A percentile compares a stretch with the other conserved stretches of the same genome.
These are phyloP conservation scores for Oncorhynchus keta DNA, from an alignment of 2,113 vertebrate species.

Conservation along the genomic window DNA sequence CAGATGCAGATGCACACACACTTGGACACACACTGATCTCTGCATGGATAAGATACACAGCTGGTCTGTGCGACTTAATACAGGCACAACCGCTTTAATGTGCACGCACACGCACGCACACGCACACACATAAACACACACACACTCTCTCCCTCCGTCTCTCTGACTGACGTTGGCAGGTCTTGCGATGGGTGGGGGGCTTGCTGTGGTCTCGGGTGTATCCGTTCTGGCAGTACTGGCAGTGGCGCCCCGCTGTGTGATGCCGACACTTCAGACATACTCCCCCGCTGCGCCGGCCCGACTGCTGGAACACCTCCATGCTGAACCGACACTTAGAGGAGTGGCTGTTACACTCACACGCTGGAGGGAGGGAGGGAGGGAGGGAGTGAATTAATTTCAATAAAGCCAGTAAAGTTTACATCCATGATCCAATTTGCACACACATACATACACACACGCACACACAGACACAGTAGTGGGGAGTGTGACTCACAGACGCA, in stretches of 20 bases:
- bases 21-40: neutral
- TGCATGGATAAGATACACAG: neutral
- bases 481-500: conserved; percentile 77
- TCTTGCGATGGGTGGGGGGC: conserved; percentile 76
- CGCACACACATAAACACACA: conserved; percentile 8
- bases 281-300: conserved; percentile 83
- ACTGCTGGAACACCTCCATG: conserved; percentile 85
- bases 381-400: neutral
- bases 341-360: conserved; percentile 86
- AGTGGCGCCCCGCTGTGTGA: conserved; percentile 85
- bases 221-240: conserved; percentile 87
- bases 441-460: conserved; percentile 14
- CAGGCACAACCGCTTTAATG: conserved; percentile 13
- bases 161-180: conserved; percentile 83
- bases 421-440: conserved; percentile 8
- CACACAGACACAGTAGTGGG: conserved; percentile 18
- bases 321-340: conserved; percentile 87
- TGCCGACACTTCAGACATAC: conserved; percentile 87
- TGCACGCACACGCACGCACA: conserved; percentile 5
- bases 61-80: neutral
- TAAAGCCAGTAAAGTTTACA: neutral
- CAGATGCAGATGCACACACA: conserved; percentile 3
- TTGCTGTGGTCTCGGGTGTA: conserved; percentile 81
- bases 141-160: conserved; percentile 17
- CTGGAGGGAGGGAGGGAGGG: conserved; percentile 54